Conservation (phyloP, 2,888 invertebrate species). For the Mesorhabditis belari region DNA sequence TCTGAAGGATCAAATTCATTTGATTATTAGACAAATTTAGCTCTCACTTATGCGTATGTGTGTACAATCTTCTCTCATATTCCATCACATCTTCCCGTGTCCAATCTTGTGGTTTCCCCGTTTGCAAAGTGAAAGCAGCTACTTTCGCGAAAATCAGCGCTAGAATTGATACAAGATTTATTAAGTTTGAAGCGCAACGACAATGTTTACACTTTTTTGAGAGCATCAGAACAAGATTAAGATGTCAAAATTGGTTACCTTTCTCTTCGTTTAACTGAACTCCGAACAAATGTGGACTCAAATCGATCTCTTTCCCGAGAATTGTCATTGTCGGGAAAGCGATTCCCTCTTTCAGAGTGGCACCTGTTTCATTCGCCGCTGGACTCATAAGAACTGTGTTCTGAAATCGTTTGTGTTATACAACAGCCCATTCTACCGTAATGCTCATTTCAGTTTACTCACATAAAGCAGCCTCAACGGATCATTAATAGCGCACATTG, state of each 20-base stretch:
- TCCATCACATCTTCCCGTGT: constrained; percentile 32
- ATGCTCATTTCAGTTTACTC: constrained; percentile 31
- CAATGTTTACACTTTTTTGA: too few species aligned
- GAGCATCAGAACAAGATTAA: too few species aligned
- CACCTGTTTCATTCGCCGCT: not conserved
- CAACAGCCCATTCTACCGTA: not conserved
- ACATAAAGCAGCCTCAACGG: constrained; percentile 43
- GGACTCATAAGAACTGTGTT: not conserved
- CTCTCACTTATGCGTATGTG: constrained; percentile 36
- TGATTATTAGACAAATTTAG: not conserved
- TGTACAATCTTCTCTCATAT: constrained; percentile 33
- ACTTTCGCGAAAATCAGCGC: too few species aligned
- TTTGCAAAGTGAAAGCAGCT: too few species aligned
- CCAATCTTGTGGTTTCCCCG: constrained; percentile 24
- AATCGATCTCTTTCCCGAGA: constrained; percentile 40
- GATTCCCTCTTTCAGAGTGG: not conserved
- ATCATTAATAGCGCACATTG: constrained; percentile 47
- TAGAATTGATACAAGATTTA: not conserved
- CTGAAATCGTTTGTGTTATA: constrained; percentile 6
- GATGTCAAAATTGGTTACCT: too few species aligned
- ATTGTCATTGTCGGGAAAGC: constrained; percentile 4
- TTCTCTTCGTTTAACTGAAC: constrained; percentile 24
- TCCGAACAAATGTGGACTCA: constrained; percentile 47
- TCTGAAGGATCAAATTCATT: too few species aligned
- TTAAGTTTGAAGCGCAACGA: not conserved